phyloP scores from a whole-genome alignment of 2,797 vertebrate genomes.

The Coranthus polyacanthus region DNA sequence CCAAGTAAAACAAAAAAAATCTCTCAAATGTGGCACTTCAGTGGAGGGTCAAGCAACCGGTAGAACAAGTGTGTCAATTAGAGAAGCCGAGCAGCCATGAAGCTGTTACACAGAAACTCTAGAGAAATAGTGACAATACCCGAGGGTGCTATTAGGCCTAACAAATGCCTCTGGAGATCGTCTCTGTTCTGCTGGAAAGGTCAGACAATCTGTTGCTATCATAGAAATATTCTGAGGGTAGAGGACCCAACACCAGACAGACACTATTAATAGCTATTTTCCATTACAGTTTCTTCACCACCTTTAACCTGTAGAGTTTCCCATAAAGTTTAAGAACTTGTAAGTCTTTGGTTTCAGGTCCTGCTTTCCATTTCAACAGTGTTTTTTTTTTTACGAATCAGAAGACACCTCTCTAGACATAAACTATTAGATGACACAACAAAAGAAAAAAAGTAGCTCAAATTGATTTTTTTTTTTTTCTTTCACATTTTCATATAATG shows the following conservation, averaged over 20 bases:
- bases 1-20: conserved; percentile 12
- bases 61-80: conserved; percentile 75
- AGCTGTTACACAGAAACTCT: conserved; percentile 60
- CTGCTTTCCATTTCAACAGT: too few species aligned
- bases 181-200: conserved; percentile 33
- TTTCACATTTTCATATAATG: too few species aligned
- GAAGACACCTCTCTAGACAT: too few species aligned
- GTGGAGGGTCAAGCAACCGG: conserved; percentile 45
- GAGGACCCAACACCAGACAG: neutral
- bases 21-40: conserved; percentile 40
- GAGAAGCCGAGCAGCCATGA: conserved; percentile 65
- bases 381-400: too few species aligned
- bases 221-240: conserved; percentile 13
- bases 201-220: conserved; percentile 31
- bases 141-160: conserved; percentile 56
- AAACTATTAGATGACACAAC: too few species aligned
- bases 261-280: neutral
- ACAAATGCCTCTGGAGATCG: conserved; percentile 35
- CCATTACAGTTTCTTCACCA: neutral
- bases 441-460: too few species aligned
- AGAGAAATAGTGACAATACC: conserved; percentile 55
- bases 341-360: too few species aligned
- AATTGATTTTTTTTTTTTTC: too few species aligned
- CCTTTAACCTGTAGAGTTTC: neutral
- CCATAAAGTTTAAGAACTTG: too few species aligned